These are phyloP conservation scores for Xiphophorus birchmanni DNA, from an alignment of 2,797 vertebrate species.

Conservation along the genomic window DNA sequence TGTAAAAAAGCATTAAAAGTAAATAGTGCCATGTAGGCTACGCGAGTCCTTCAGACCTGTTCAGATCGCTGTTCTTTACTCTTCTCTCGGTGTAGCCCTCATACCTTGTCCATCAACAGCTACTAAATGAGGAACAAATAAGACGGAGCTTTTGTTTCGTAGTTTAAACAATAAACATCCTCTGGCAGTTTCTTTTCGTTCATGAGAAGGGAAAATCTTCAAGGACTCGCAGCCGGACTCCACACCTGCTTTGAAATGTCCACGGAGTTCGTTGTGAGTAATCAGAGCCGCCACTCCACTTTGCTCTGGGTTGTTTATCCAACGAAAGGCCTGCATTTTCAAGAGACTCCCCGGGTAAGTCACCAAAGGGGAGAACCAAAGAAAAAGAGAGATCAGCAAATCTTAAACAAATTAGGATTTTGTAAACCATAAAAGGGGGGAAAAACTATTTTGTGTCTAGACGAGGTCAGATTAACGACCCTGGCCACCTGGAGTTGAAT, in stretches of 20 bases:
- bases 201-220: conserved; percentile 54
- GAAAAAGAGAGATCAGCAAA: conserved; percentile 58
- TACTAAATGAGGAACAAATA: conserved; percentile 65
- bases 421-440: conserved; percentile 45
- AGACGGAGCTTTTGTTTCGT: conserved; percentile 66
- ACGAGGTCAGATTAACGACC: conserved; percentile 48
- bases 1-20: conserved; percentile 6
- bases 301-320: conserved; percentile 75
- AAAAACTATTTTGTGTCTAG: conserved; percentile 46
- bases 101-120: conserved; percentile 65
- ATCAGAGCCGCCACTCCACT: conserved; percentile 52
- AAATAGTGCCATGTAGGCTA: conserved; percentile 19
- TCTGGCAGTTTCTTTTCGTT: conserved; percentile 69
- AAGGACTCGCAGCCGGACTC: conserved; percentile 55
- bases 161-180: conserved; percentile 72
- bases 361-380: conserved; percentile 48
- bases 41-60: conserved; percentile 31
- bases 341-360: conserved; percentile 42
- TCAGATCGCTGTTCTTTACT: conserved; percentile 24
- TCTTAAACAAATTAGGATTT: conserved; percentile 64
- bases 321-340: conserved; percentile 64
- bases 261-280: conserved; percentile 51
- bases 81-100: conserved; percentile 25
- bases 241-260: conserved; percentile 76
- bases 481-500: conserved; percentile 59